phyloP scores from a whole-genome alignment of 1,140 invertebrate species.

The Lepidurus arcticus region DNA sequence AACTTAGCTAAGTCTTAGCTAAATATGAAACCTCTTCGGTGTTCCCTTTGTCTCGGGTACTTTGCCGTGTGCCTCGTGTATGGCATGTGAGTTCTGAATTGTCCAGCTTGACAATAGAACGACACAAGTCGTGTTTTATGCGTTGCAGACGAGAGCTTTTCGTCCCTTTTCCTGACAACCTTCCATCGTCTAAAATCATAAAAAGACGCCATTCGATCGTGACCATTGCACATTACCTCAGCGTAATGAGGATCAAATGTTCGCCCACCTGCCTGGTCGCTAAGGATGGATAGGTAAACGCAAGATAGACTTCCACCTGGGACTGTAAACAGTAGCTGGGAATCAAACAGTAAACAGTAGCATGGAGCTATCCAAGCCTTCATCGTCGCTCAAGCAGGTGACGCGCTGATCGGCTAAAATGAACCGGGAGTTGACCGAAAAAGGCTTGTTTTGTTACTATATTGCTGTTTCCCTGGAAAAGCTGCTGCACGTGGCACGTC shows the following conservation, averaged over 20 bases:
- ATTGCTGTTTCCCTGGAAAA: background rate
- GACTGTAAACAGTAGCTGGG: background rate
- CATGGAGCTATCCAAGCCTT: no score
- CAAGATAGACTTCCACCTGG: slow-evolving; percentile 4
- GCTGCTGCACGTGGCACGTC: background rate
- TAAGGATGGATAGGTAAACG: background rate
- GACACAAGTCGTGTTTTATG: no score
- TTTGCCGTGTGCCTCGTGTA: no score
- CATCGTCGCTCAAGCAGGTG: no score
- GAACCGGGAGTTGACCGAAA: background rate
- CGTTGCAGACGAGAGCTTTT: no score
- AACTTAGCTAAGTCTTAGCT: no score
- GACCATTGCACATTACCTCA: background rate
- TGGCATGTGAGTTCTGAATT: no score
- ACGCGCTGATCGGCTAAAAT: background rate
- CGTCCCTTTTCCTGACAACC: background rate
- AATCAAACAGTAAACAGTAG: background rate
- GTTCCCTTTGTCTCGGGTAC: no score
- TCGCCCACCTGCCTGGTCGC: background rate
- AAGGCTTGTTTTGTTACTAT: background rate
- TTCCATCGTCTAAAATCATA: background rate
- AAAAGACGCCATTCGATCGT: background rate
- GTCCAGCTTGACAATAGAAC: no score
- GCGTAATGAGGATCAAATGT: background rate
- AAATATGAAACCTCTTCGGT: no score